Conservation (phyloP, 2,797 vertebrate genomes). For the Phalanger gymnotis region DNA sequence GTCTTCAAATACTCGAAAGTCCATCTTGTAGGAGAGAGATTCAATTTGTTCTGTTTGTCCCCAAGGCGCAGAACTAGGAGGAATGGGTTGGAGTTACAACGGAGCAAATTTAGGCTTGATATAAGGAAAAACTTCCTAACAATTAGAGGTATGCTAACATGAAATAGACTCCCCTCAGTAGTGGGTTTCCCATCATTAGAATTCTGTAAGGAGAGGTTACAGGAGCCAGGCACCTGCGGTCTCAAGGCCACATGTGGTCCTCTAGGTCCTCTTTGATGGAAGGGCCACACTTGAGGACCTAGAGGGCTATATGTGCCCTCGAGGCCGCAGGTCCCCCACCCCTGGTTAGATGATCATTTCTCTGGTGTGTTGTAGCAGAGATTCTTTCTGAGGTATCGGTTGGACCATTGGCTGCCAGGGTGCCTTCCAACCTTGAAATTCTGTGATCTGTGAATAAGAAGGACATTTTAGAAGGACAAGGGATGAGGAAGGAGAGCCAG, state of each 20-base stretch:
- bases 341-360: background rate
- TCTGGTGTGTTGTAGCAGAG: background rate
- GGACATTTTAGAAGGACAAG: background rate
- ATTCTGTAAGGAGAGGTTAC: background rate
- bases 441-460: background rate
- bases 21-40: background rate
- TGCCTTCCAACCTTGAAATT: background rate
- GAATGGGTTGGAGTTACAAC: background rate
- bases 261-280: no score
- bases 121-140: background rate
- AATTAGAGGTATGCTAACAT: background rate
- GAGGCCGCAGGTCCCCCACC: no score
- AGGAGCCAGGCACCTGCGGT: no score
- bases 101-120: background rate
- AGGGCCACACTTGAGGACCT: no score
- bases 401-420: background rate
- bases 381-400: background rate
- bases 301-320: no score
- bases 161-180: background rate
- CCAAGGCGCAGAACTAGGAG: background rate
- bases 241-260: no score
- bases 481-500: background rate
- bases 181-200: background rate
- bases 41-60: background rate
- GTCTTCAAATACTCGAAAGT: background rate